Evolutionary conservation across 1,140 invertebrate genomes (phyloP), one percentile per base, ranked within the genome.

Genomic region (Dinoponera quadriceps): DNA sequence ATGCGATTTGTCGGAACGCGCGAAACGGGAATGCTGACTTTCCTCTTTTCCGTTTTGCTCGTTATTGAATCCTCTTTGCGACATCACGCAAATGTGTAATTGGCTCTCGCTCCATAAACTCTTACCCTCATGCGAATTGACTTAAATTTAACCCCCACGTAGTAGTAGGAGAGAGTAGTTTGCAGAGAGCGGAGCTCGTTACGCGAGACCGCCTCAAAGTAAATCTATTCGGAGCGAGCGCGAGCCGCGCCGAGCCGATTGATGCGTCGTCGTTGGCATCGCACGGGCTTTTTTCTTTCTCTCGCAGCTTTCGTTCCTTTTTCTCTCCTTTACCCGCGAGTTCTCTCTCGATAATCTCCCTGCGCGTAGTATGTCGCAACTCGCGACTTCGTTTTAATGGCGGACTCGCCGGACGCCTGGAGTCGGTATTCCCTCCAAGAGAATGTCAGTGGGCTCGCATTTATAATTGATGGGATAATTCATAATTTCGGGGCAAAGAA

Each of bases 1-100:
- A 22, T 22, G 48, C 16, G 60, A 77, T 66, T 66, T 25, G 22
- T 66, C 22, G 16, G 73, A 51, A 65, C 65, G n/a, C 73, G 63
- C n/a, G n/a, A n/a, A n/a, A 54, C 48, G 18, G 62, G 14, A 77
- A 77, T 29, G 48, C 74, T 66, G 49, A 77, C 20, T 44, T 77
- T 25, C 20, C 48, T 54, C 48, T 33, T 48, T 38, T 33, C 18
- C 74, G 16, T 77, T 77, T 77, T 18, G 5, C 62, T 66, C 74
- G 62, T 77, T 77, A 77, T 77, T 44, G 29, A 77, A 77, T 77
- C 74, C 62, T 77, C 62, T 77, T 77, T 77, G 73, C 60, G 73
- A 27, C 16, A 65, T 77, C 33, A 38, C 62, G 29, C 38, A 44
- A 44, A 44, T 44, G 11, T 29, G 62, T 77, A 77, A 77, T 66